Evolutionary conservation across 2,888 invertebrate species (phyloP).

Genomic region (Notodonta dromedarius): DNA sequence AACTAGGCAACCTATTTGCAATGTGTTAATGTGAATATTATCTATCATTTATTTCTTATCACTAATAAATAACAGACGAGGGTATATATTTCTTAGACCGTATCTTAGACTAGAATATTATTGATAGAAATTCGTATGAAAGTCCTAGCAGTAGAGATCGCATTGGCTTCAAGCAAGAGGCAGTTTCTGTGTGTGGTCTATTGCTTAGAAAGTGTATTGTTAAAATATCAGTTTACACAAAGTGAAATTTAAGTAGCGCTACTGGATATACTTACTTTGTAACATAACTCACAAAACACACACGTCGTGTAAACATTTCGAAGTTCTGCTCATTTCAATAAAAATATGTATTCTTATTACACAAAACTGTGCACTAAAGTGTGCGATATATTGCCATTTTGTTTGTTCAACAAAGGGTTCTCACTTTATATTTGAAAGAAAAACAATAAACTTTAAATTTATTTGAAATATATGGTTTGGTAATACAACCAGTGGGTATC

Average conservation of each 20-base stretch:
- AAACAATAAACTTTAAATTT: background rate
- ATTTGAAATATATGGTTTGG: background rate
- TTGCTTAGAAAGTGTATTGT: background rate
- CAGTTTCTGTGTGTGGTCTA: background rate
- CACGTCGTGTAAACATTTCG: constrained; percentile 2
- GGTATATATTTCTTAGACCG: no score
- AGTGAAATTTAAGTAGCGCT: constrained; percentile 6
- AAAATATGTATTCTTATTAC: constrained; percentile 5
- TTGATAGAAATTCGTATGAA: no score
- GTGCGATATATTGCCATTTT: background rate
- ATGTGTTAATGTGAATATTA: no score
- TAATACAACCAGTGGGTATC: background rate
- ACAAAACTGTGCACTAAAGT: constrained; percentile 4
- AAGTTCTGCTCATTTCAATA: constrained; percentile 3
- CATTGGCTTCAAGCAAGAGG: background rate
- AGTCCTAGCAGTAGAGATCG: background rate
- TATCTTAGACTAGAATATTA: no score
- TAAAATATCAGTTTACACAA: constrained; percentile 4
- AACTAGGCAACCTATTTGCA: no score
- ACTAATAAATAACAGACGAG: no score
- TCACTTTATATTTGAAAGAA: background rate
- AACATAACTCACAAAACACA: constrained; percentile 3
- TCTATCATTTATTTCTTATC: no score
- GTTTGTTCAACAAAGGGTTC: constrained; percentile 6
- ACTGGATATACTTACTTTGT: constrained; percentile 2